Conservation (phyloP, 2,113 vertebrate genomes). For the Austrofundulus limnaeus region DNA sequence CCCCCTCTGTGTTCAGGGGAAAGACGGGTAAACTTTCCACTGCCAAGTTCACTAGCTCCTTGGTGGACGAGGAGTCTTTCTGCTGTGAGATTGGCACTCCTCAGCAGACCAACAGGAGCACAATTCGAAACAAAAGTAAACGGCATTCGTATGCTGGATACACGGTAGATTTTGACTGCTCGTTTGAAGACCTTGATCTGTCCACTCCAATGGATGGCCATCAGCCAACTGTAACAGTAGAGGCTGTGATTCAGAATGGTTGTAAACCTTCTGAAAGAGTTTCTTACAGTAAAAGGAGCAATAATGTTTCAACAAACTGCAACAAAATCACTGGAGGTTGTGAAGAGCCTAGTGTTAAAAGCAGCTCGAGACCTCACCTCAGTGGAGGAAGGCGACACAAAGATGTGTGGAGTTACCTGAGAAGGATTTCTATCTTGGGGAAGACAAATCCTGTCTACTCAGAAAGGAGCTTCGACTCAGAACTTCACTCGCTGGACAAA, state of each 20-base stretch:
- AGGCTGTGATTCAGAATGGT: conserved; percentile 69
- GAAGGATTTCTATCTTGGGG: conserved; percentile 83
- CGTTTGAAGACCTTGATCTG: conserved; percentile 84
- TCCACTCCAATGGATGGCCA: conserved; percentile 72
- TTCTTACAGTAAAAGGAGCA: conserved; percentile 71
- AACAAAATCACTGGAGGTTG: conserved; percentile 65
- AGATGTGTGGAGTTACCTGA: conserved; percentile 90
- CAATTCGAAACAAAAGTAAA: conserved; percentile 77
- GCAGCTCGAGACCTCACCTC: conserved; percentile 66
- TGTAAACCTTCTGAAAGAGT: conserved; percentile 70
- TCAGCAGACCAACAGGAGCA: conserved; percentile 65
- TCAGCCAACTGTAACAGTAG: conserved; percentile 66
- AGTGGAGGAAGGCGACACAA: conserved; percentile 76
- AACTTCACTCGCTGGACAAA: conserved; percentile 79
- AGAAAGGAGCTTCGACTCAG: conserved; percentile 81
- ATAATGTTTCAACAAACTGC: conserved; percentile 74
- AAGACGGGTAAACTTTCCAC: conserved; percentile 71
- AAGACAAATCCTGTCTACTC: conserved; percentile 76
- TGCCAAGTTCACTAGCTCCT: conserved; percentile 69
- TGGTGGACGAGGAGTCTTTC: conserved; percentile 70
- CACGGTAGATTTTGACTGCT: conserved; percentile 84
- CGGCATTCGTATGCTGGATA: conserved; percentile 88
- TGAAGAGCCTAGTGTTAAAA: conserved; percentile 74
- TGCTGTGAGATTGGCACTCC: conserved; percentile 68
- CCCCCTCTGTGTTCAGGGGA: conserved; percentile 77